Base-by-base conservation (phyloP, 2,888 invertebrate species). In the Lysandra coridon region DNA sequence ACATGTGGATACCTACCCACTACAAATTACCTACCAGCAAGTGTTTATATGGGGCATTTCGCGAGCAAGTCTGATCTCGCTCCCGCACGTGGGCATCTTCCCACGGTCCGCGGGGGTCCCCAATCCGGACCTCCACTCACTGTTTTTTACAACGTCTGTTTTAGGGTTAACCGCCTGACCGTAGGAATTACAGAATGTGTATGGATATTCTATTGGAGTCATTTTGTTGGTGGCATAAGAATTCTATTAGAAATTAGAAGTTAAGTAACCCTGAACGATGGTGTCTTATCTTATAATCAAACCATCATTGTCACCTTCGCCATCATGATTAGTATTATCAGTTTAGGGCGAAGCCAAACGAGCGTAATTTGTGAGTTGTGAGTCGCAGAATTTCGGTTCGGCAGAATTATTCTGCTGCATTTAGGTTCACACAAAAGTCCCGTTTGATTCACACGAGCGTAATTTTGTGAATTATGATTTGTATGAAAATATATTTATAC, bases 71-170 rank as follows among this genome's bases (percentile, higher is more conserved):
- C 84, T 82, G 69, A 37, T 14, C 69, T 30, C 30, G 90, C 88
- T 88, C 85, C 85, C 81, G 84, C 86, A 86, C 84, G 86, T 86
- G 86, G 83, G 83, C 75, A 77, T 80, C 84, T 88, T 91, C 92
- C 90, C 92, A 92, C 92, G 91, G 87, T 84, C 89, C 85, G 85
- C 86, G 90, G 91, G 91, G 83, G 89, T 81, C 83, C 83, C 83
- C 81, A 82, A 84, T 82, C 83, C 74, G 80, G 83, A 83, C 83
- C 84, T 82, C 85, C 84, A 83, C 84, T 83, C 62, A 80, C 81
- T 78, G 80, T 81, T 84, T 84, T 83, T 82, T 83, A 82, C 78
- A 80, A 14, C 73, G 79, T 53, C 23, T 57, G 69, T 37, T 57
- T 78, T 64, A 30, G 17, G 17, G 44, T 78, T 62, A 78, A 78